Evolutionary conservation across 2,888 invertebrate genomes (phyloP).

Genomic region (Hylaea fasciaria): DNA sequence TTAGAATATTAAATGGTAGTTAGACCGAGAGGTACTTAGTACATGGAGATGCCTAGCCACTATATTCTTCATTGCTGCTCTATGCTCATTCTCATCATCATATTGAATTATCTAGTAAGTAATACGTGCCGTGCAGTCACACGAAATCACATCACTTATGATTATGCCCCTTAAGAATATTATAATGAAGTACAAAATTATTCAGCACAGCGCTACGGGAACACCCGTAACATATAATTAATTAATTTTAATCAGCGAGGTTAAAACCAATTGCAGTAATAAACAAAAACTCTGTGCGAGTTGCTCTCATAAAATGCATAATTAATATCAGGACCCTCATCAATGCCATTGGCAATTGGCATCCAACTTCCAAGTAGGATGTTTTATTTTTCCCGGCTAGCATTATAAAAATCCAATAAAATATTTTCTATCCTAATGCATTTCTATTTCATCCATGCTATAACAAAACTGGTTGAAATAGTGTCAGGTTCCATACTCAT

Average conservation of each 20-base stretch:
- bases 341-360: background rate
- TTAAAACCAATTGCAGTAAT: conserved; percentile 23
- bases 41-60: background rate
- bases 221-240: conserved; percentile 26
- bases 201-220: conserved; percentile 1
- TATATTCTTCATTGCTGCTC: background rate
- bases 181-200: background rate
- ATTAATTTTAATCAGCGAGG: conserved; percentile 24
- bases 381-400: background rate
- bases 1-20: no score
- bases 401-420: no score
- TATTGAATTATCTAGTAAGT: no score
- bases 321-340: background rate
- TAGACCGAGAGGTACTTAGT: no score
- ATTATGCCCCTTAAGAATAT: background rate
- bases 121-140: no score
- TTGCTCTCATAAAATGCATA: background rate
- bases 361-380: background rate
- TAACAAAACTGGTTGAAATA: background rate
- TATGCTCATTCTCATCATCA: no score
- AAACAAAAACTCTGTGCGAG: conserved; percentile 2
- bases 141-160: background rate
- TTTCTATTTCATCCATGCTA: background rate
- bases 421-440: no score
- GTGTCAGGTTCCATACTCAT: conserved; percentile 5